Percentiles rank a stretch among this genome's conserved stretches.
Conservation (phyloP, 2,888 invertebrate genomes). For the Apoda limacodes region DNA sequence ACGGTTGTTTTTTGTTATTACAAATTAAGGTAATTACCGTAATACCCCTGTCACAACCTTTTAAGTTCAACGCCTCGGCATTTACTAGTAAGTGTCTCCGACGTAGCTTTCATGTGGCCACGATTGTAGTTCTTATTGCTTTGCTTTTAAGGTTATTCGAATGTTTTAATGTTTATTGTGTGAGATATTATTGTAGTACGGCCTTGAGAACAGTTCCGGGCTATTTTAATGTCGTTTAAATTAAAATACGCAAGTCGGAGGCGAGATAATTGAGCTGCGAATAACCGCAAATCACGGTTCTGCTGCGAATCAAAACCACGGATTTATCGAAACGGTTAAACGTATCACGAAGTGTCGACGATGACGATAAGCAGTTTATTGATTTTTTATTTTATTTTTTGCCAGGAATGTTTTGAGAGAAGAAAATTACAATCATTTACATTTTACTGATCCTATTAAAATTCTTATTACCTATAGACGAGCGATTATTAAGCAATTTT, state of each 20-base stretch:
- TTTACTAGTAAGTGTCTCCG: constrained; percentile 34
- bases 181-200: constrained; percentile 47
- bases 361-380: too few relatives aligned
- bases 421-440: too few relatives aligned
- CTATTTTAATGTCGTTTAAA: constrained; percentile 55
- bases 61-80: constrained; percentile 61
- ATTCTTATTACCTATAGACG: too few relatives aligned
- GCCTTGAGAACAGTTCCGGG: constrained; percentile 55
- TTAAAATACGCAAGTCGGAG: constrained; percentile 40
- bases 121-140: constrained; percentile 37
- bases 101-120: constrained; percentile 23
- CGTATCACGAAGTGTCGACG: too few relatives aligned
- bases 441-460: too few relatives aligned
- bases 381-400: too few relatives aligned
- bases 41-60: constrained; percentile 63
- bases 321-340: too few relatives aligned
- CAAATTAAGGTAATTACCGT: constrained; percentile 64
- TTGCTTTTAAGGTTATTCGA: constrained; percentile 34
- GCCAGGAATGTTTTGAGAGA: too few relatives aligned
- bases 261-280: constrained; percentile 37
- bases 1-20: constrained; percentile 57
- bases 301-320: constrained; percentile 18
- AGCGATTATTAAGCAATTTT: too few relatives aligned
- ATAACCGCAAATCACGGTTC: constrained; percentile 36
- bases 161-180: constrained; percentile 32